Percentiles rank a stretch among this genome's conserved stretches.
These are phyloP conservation scores for Quadriops clusia DNA, from an alignment of 2,888 invertebrate genomes.

Conservation along the genomic window DNA sequence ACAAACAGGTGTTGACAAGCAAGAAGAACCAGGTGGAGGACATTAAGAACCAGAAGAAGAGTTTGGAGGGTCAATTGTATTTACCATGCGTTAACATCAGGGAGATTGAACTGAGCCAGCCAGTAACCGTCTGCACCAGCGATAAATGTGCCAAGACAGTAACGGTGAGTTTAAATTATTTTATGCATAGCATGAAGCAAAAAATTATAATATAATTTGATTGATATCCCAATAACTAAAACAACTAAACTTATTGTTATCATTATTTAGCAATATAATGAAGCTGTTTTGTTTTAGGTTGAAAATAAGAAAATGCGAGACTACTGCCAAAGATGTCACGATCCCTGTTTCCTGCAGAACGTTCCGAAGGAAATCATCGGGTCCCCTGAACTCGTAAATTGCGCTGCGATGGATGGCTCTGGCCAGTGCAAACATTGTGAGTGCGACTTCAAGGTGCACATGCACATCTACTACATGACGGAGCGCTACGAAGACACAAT, in stretches of 20 bases:
- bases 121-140: slow-evolving; percentile 18
- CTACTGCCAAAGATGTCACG: slow-evolving; percentile 28
- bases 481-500: slow-evolving; percentile 21
- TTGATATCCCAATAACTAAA: too few species aligned
- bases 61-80: too few species aligned
- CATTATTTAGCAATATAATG: too few species aligned
- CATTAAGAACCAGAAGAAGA: slow-evolving; percentile 11
- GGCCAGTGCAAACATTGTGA: slow-evolving; percentile 20
- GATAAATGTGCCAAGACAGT: slow-evolving; percentile 17
- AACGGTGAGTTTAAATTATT: slow-evolving; percentile 12
- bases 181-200: background rate
- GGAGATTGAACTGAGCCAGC: slow-evolving; percentile 12
- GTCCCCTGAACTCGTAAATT: slow-evolving; percentile 23
- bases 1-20: slow-evolving; percentile 23
- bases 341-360: slow-evolving; percentile 27
- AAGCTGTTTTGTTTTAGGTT: too few species aligned
- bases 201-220: background rate
- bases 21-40: slow-evolving; percentile 18
- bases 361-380: slow-evolving; percentile 28
- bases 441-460: slow-evolving; percentile 25
- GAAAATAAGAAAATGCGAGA: slow-evolving; percentile 24
- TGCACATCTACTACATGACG: slow-evolving; percentile 31
- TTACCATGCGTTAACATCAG: slow-evolving; percentile 16
- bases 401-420: slow-evolving; percentile 23
- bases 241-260: too few species aligned